Conservation (phyloP, 2,113 vertebrate genomes). For the Lepus timidus region DNA sequence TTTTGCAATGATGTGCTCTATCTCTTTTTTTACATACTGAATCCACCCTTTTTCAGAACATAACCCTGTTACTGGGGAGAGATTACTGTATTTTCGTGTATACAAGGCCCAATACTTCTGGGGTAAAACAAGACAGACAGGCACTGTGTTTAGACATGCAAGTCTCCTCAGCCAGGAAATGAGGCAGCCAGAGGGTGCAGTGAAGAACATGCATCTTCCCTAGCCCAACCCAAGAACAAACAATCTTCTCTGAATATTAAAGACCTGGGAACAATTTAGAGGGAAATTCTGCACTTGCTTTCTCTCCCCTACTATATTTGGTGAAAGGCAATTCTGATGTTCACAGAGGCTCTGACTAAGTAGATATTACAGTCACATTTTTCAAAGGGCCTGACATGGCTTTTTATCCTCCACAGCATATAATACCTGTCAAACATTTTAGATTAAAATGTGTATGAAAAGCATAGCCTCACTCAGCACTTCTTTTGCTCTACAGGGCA, state of each 20-base stretch:
- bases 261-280: constrained; percentile 58
- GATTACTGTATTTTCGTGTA: constrained; percentile 68
- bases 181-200: constrained; percentile 26
- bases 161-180: constrained; percentile 62
- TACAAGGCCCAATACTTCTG: constrained; percentile 47
- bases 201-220: constrained; percentile 17
- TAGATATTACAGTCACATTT: constrained; percentile 68
- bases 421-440: constrained; percentile 77
- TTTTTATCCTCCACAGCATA: constrained; percentile 71
- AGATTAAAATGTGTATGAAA: constrained; percentile 71
- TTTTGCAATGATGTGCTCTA: background rate
- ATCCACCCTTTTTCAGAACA: constrained; percentile 30
- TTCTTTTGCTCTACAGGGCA: constrained; percentile 38
- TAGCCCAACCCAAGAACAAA: constrained; percentile 43
- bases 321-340: constrained; percentile 67
- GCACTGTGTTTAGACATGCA: constrained; percentile 51
- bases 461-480: constrained; percentile 45
- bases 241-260: constrained; percentile 70
- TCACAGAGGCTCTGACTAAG: constrained; percentile 56
- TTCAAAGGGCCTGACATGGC: constrained; percentile 64
- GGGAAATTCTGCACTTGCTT: constrained; percentile 57
- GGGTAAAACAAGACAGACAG: constrained; percentile 37
- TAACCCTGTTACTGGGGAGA: background rate
- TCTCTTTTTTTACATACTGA: constrained; percentile 43
- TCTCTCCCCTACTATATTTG: constrained; percentile 40